Evolutionary conservation across 1,140 invertebrate genomes (phyloP), one percentile per base, ranked within the genome.

Genomic region (Pseudomyrmex cubaensis): DNA sequence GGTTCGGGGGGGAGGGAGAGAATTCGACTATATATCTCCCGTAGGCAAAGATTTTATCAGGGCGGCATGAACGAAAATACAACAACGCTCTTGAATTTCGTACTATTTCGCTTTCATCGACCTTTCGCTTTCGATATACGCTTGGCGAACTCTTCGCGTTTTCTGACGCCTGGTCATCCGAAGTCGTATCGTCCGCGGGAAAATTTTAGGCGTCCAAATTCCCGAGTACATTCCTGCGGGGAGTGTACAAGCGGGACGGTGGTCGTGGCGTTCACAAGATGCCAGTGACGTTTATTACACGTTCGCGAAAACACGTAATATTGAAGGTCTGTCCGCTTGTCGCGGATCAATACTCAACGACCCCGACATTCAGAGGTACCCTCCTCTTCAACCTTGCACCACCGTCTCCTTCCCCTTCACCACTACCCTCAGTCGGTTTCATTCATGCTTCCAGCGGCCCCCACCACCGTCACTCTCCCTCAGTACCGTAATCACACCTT

Each of bases 281-380:
- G 69, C 77, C 86, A 76, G 82, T 93, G 91, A 91, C 91, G 90
- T 92, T 91, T 70, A 84, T 88, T 78, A 73, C 74, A 61, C 46
- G 59, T 69, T 82, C 85, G 92, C 90, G 89, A 91, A 92, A 93
- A 91, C 87, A 88, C 84, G 91, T 90, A 94, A 93, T 91, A 92
- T 94, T 90, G 90, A 94, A 92, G 76, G 76, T 90, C 90, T 88
- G 87, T 87, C 88, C 85, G 89, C 85, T 88, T 54, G 64, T 78
- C 77, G 90, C 89, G 91, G 94, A 94, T 94, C 94, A 94, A 94
- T 94, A 94, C 94, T 92, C 91, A 84, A 86, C 91, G 93, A 94
- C 94, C 94, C 94, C 94, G 93, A 94, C 94, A 94, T 94, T 94
- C 93, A 93, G 91, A 92, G 90, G 87, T 8, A 35, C 87, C 90